A percentile compares a stretch with the other conserved stretches of the same genome.
phyloP scores from a whole-genome alignment of 1,140 invertebrate genomes.

The Laupala kohalensis region DNA sequence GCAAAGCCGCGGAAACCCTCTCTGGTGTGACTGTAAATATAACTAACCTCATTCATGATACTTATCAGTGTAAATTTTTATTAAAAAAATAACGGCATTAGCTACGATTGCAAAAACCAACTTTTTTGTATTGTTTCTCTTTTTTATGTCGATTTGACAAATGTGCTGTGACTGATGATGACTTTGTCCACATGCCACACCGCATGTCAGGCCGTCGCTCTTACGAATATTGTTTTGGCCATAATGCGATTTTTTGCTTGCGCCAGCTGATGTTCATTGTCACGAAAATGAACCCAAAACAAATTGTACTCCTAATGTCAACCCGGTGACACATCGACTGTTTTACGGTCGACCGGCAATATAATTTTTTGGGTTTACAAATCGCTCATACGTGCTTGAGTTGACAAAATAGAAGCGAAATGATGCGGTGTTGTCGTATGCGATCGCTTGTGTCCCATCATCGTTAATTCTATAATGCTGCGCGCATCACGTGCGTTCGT shows the following conservation, averaged over 20 bases:
- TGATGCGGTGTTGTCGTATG: neutral
- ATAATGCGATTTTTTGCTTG: neutral
- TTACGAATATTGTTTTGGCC: neutral
- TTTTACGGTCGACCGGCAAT: neutral
- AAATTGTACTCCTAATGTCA: neutral
- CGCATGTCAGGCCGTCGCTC: neutral
- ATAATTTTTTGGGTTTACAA: neutral
- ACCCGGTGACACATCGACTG: neutral
- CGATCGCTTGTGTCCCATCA: neutral
- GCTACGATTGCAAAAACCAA: no score
- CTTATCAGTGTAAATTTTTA: no score
- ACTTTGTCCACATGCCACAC: neutral
- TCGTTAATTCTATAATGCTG: neutral
- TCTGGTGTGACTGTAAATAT: no score
- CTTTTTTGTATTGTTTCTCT: no score
- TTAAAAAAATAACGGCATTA: no score
- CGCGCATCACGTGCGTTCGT: neutral
- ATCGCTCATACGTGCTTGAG: neutral
- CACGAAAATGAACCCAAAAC: neutral
- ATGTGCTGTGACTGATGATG: neutral
- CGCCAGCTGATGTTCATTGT: neutral
- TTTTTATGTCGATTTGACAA: neutral
- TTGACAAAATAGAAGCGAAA: neutral
- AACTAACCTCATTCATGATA: no score
- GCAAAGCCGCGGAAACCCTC: no score